Conservation (phyloP, 1,140 invertebrate species). For the Cryptotermes secundus region DNA sequence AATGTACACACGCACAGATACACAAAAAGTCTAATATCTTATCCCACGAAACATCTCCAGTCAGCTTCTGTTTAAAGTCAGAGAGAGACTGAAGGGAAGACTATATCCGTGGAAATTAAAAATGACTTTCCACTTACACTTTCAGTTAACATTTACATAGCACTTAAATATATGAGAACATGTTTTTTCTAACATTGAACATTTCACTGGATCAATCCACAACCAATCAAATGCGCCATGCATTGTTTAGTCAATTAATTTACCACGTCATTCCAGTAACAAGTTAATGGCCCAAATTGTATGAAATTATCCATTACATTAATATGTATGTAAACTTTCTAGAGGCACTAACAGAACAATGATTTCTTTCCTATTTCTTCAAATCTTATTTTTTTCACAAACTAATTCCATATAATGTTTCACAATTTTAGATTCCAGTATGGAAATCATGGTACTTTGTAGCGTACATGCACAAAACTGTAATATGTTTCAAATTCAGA, state of each 20-base stretch:
- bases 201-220: constrained; percentile 20
- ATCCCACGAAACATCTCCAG: not conserved
- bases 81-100: constrained; percentile 25
- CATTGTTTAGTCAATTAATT: not conserved
- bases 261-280: constrained; percentile 17
- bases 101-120: not conserved
- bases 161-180: not conserved
- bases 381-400: not conserved
- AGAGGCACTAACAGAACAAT: not conserved
- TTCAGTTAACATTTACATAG: not conserved
- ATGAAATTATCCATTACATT: not conserved
- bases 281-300: constrained; percentile 18
- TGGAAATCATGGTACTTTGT: not conserved
- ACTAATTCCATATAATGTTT: not conserved
- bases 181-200: constrained; percentile 22
- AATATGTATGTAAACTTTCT: not conserved
- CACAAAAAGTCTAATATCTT: not conserved
- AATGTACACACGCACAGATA: not conserved
- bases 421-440: not conserved
- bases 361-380: not conserved
- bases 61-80: constrained; percentile 32
- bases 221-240: constrained; percentile 21
- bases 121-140: not conserved
- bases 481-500: too few relatives aligned
- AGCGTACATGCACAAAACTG: too few relatives aligned